phyloP scores from a whole-genome alignment of 2,797 vertebrate species.

The Rhynchotus rufescens region DNA sequence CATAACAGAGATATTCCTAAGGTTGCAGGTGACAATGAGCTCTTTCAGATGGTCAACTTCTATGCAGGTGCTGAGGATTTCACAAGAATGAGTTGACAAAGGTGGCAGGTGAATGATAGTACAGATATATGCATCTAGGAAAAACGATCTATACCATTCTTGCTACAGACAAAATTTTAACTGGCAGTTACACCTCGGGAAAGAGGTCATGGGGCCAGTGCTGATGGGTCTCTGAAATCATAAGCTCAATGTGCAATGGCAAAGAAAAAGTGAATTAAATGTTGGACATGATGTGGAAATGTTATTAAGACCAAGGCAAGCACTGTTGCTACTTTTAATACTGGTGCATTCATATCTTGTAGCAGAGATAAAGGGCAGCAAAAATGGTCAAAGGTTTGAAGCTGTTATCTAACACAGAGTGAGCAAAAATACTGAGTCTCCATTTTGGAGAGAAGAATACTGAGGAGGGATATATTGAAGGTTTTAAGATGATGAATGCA shows the following conservation, averaged over 20 bases:
- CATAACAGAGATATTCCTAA: background rate
- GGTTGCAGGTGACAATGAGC: background rate
- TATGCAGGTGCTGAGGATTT: background rate
- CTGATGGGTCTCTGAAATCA: conserved; percentile 35
- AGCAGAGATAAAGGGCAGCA: background rate
- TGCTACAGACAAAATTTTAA: background rate
- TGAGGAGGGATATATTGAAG: background rate
- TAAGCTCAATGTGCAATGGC: conserved; percentile 3
- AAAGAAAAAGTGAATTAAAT: conserved; percentile 6
- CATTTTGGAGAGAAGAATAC: background rate
- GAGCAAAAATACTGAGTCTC: background rate
- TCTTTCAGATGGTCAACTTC: background rate
- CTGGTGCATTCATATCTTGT: accelerated
- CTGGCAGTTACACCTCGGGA: background rate
- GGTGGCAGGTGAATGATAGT: conserved; percentile 14
- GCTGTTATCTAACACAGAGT: background rate
- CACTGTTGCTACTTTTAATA: background rate
- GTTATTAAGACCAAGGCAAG: background rate
- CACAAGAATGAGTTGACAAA: background rate
- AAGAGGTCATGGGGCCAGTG: conserved; percentile 2
- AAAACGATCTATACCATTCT: background rate
- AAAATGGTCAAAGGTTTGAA: background rate
- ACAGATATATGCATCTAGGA: conserved; percentile 21
- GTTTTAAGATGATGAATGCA: background rate
- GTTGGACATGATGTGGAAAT: background rate